A percentile compares a stretch with the other conserved stretches of the same genome.
Conservation (phyloP, 2,797 vertebrate genomes). For the Labroides dimidiatus region DNA sequence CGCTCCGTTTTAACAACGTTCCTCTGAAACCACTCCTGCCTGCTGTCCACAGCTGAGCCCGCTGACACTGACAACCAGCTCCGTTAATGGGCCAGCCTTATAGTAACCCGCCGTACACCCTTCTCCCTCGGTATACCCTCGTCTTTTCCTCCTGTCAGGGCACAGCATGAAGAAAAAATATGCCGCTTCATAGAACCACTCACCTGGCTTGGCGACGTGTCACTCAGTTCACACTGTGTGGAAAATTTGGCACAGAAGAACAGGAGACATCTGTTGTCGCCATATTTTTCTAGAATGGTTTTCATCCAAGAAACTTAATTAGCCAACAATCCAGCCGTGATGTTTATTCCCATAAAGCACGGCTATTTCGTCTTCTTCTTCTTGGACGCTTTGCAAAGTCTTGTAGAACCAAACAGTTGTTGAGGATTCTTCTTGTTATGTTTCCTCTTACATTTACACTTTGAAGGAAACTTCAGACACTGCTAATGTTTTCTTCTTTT, state of each 20-base stretch:
- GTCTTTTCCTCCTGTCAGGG: conserved; percentile 37
- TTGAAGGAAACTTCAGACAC: conserved; percentile 55
- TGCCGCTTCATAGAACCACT: conserved; percentile 31
- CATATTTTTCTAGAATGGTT: conserved; percentile 29
- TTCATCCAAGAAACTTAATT: conserved; percentile 48
- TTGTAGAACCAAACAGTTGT: conserved; percentile 41
- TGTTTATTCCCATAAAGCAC: conserved; percentile 49
- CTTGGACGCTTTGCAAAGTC: conserved; percentile 44
- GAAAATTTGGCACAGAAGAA: conserved; percentile 33
- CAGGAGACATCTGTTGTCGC: conserved; percentile 34
- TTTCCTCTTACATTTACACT: conserved; percentile 17
- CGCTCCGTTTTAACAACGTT: conserved; percentile 75
- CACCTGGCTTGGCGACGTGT: conserved; percentile 50
- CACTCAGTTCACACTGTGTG: background rate
- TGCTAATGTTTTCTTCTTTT: conserved; percentile 54
- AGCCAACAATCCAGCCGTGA: conserved; percentile 47
- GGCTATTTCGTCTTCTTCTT: conserved; percentile 41
- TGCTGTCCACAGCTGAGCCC: conserved; percentile 63
- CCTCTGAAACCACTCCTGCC: conserved; percentile 43
- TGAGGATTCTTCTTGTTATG: conserved; percentile 14
- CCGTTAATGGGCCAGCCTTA: conserved; percentile 71
- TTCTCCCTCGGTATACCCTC: conserved; percentile 30
- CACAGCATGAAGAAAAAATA: conserved; percentile 28
- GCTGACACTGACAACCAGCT: conserved; percentile 65
- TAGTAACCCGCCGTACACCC: conserved; percentile 39